Conservation (phyloP, 2,888 invertebrate genomes). For the Gonocerus acuteangulatus region DNA sequence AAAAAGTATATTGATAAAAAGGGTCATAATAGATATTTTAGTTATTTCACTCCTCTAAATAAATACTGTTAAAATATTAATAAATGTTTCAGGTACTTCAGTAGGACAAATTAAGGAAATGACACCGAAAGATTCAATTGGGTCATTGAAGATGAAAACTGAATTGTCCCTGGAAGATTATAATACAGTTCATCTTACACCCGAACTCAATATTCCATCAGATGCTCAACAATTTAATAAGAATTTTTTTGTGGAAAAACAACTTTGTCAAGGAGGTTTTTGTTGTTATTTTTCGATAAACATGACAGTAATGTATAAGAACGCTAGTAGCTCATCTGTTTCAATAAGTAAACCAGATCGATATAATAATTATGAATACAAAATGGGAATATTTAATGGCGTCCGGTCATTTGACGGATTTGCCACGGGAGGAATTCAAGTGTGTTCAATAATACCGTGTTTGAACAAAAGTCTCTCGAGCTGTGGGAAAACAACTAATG, state of each 20-base stretch:
- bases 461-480: conserved; percentile 17
- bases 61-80: no score
- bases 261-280: conserved; percentile 21
- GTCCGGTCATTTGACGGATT: conserved; percentile 19
- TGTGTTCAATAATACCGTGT: conserved; percentile 28
- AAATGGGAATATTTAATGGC: conserved; percentile 24
- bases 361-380: conserved; percentile 24
- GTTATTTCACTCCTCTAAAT: no score
- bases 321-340: not conserved
- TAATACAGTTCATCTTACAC: no score
- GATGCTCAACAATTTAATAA: no score
- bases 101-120: no score
- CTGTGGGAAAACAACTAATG: conserved; percentile 14
- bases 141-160: no score
- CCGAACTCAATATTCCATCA: no score
- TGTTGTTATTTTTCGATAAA: conserved; percentile 26
- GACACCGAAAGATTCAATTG: no score
- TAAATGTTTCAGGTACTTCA: no score
- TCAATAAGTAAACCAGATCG: conserved; percentile 4
- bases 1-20: no score
- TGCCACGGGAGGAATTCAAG: conserved; percentile 25
- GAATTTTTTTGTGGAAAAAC: not conserved
- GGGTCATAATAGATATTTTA: no score
- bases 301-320: conserved; percentile 17
- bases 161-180: no score